Evolutionary conservation across 2,113 vertebrate genomes (phyloP).

Genomic region (Stigmatopora nigra): DNA sequence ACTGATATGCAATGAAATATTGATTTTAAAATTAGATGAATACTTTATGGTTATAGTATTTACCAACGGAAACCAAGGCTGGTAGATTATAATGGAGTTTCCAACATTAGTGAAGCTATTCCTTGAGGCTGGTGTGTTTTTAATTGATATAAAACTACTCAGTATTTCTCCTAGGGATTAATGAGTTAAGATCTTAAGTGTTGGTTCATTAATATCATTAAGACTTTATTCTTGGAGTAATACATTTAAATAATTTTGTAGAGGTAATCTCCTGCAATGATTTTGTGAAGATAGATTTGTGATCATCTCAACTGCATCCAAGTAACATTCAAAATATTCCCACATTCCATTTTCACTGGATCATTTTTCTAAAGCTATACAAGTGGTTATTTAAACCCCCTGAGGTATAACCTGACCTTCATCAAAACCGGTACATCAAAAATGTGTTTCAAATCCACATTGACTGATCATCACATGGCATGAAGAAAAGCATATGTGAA

Average conservation of each 20-base stretch:
- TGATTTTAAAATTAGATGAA: too few species aligned
- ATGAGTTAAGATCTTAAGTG: not conserved
- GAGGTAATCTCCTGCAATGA: conserved; percentile 13
- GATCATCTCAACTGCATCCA: conserved; percentile 30
- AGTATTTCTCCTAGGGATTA: not conserved
- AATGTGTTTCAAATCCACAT: conserved; percentile 24
- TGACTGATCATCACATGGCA: conserved; percentile 25
- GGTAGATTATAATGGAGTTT: too few species aligned
- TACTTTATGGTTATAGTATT: too few species aligned
- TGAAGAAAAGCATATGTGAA: conserved; percentile 17
- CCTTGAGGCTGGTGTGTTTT: too few species aligned
- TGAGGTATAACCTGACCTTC: conserved; percentile 21
- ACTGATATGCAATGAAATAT: too few species aligned
- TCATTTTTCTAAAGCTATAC: conserved; percentile 11
- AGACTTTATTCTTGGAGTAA: conserved; percentile 11
- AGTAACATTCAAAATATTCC: conserved; percentile 23
- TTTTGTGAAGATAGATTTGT: conserved; percentile 17
- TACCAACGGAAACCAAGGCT: too few species aligned
- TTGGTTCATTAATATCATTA: conserved; percentile 18
- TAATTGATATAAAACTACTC: too few species aligned
- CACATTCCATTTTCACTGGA: conserved; percentile 3
- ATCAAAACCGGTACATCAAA: conserved; percentile 40
- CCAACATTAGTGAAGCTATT: too few species aligned
- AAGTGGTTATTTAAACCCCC: conserved; percentile 17
- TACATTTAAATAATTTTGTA: conserved; percentile 23